phyloP scores from a whole-genome alignment of 2,113 vertebrate species.

The Gymnarchus niloticus region DNA sequence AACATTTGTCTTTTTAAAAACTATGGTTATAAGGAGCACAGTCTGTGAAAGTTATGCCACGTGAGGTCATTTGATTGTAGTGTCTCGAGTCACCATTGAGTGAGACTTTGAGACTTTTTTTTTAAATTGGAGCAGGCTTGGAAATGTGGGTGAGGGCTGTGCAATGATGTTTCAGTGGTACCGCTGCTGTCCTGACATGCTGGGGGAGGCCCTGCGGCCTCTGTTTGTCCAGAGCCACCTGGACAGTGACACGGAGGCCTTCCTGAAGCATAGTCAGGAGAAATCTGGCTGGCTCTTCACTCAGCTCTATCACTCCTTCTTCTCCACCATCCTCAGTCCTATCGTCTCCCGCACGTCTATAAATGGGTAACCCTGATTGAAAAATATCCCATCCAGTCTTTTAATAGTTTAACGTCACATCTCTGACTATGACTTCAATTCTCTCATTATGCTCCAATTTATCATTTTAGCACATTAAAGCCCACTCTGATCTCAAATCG shows the following conservation, averaged over 20 bases:
- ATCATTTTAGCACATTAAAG: not conserved
- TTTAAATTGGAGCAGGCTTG: too few species aligned
- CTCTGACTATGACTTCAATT: not conserved
- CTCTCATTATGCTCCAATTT: not conserved
- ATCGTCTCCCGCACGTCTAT: slow-evolving; percentile 95
- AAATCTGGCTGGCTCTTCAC: slow-evolving; percentile 96
- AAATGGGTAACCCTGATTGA: slow-evolving; percentile 81
- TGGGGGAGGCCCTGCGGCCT: slow-evolving; percentile 74
- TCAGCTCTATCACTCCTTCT: slow-evolving; percentile 89
- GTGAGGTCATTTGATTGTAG: not conserved
- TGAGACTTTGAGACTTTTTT: too few species aligned
- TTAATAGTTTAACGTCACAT: not conserved
- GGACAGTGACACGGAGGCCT: slow-evolving; percentile 80
- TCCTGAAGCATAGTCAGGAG: slow-evolving; percentile 83
- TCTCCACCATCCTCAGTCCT: slow-evolving; percentile 86
- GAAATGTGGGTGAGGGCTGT: too few species aligned
- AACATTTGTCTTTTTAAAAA: too few species aligned
- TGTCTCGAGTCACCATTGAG: too few species aligned
- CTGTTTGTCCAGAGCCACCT: slow-evolving; percentile 86
- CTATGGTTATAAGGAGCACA: not conserved
- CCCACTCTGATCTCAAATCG: not conserved
- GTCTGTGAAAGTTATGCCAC: too few species aligned
- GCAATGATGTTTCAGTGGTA: slow-evolving; percentile 74
- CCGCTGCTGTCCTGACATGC: slow-evolving; percentile 73
- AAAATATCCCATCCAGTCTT: not conserved